These are phyloP conservation scores for Neuroscelio doddi DNA, from an alignment of 2,888 invertebrate genomes.

Conservation along the genomic window DNA sequence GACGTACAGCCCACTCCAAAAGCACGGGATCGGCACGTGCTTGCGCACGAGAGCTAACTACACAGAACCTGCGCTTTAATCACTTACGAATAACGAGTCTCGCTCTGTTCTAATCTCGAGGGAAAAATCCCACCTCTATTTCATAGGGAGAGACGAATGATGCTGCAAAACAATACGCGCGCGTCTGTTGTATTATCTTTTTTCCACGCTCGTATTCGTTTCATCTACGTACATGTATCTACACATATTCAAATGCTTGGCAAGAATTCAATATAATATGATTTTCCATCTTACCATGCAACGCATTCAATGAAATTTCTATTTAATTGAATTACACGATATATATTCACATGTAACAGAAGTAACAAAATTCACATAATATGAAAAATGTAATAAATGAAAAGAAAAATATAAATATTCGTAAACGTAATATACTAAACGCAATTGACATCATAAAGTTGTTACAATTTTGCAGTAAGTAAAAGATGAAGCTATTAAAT, in stretches of 20 bases:
- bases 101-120: conserved; percentile 53
- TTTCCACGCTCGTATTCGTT: conserved; percentile 17
- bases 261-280: no score
- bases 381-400: no score
- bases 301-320: background rate
- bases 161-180: no score
- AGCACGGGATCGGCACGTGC: conserved; percentile 49
- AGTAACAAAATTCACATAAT: no score
- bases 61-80: conserved; percentile 55
- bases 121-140: conserved; percentile 57
- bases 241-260: background rate
- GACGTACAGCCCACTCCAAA: conserved; percentile 22
- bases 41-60: conserved; percentile 39
- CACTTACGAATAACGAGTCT: conserved; percentile 56
- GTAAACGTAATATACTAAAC: no score
- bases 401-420: no score
- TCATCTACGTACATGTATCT: no score
- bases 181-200: conserved; percentile 37
- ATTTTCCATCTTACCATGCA: background rate
- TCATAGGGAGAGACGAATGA: conserved; percentile 37
- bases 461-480: no score
- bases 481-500: no score
- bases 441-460: no score
- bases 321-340: background rate
- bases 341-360: no score